Evolutionary conservation across 2,888 invertebrate species (phyloP).

Genomic region (Diarsia rubi): DNA sequence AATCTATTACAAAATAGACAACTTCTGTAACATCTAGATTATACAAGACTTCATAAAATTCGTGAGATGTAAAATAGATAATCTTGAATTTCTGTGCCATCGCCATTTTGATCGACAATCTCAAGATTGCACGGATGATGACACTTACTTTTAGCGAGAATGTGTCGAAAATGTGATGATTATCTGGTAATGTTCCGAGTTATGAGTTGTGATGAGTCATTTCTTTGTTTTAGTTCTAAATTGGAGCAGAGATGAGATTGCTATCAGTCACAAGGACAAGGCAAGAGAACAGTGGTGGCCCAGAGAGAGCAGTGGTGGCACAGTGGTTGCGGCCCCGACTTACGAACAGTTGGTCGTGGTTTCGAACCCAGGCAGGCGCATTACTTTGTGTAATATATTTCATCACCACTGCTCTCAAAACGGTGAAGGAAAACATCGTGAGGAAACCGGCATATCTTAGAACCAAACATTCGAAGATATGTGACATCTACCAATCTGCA

Average conservation of each 20-base stretch:
- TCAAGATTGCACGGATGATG: slow-evolving; percentile 44
- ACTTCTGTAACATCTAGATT: slow-evolving; percentile 27
- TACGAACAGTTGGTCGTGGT: too few species aligned
- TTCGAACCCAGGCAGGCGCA: too few species aligned
- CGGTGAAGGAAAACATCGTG: too few species aligned
- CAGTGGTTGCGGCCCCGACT: too few species aligned
- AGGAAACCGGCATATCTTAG: too few species aligned
- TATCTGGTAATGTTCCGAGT: slow-evolving; percentile 15
- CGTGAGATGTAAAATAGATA: slow-evolving; percentile 56
- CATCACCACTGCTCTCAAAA: too few species aligned
- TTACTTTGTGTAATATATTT: too few species aligned
- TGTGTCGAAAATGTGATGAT: slow-evolving; percentile 61
- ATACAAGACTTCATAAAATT: slow-evolving; percentile 16
- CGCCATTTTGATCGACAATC: slow-evolving; percentile 57
- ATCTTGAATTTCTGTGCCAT: slow-evolving; percentile 48
- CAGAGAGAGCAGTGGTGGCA: too few species aligned
- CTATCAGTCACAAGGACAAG: slow-evolving; percentile 35
- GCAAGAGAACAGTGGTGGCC: too few species aligned
- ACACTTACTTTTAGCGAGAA: slow-evolving; percentile 28
- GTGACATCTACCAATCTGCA: too few species aligned
- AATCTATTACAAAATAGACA: slow-evolving; percentile 38
- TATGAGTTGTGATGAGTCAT: slow-evolving; percentile 36
- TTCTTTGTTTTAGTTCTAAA: background rate
- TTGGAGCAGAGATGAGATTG: slow-evolving; percentile 39
- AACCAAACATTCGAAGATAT: too few species aligned